phyloP scores from a whole-genome alignment of 2,797 vertebrate genomes.

The Parauchenoglanis punctatus region DNA sequence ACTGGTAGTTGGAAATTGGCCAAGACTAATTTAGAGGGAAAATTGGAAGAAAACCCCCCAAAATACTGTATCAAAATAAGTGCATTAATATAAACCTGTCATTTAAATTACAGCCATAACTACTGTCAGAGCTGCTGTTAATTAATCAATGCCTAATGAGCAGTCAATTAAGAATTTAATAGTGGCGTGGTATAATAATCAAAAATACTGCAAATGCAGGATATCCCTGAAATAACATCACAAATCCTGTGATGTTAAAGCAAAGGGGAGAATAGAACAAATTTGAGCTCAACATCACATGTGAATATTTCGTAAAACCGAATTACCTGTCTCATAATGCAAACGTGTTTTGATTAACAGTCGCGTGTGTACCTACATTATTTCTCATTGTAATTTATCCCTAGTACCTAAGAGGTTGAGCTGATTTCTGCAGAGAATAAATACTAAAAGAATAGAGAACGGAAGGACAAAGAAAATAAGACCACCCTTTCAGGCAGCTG shows the following conservation, averaged over 20 bases:
- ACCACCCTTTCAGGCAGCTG: constrained; percentile 46
- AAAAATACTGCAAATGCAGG: not conserved
- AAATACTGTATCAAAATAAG: not conserved
- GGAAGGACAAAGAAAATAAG: constrained; percentile 22
- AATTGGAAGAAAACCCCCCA: not conserved
- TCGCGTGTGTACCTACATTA: not conserved
- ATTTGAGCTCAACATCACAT: not conserved
- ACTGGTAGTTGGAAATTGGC: no score
- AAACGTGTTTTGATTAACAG: constrained; percentile 14
- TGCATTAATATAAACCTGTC: not conserved
- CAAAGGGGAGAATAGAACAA: not conserved
- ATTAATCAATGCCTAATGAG: not conserved
- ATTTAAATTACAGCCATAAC: not conserved
- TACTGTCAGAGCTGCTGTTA: not conserved
- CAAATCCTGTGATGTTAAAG: not conserved
- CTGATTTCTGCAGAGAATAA: constrained; percentile 49
- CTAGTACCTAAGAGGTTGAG: constrained; percentile 7
- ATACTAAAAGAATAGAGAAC: constrained; percentile 38
- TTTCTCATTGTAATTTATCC: constrained; percentile 26
- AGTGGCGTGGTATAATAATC: not conserved
- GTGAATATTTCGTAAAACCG: not conserved
- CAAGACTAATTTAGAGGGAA: not conserved
- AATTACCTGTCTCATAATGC: not conserved
- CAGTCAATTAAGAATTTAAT: not conserved
- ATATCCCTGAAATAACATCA: not conserved